Evolutionary conservation across 1,140 invertebrate genomes (phyloP).

Genomic region (Oreohelix idahoensis): DNA sequence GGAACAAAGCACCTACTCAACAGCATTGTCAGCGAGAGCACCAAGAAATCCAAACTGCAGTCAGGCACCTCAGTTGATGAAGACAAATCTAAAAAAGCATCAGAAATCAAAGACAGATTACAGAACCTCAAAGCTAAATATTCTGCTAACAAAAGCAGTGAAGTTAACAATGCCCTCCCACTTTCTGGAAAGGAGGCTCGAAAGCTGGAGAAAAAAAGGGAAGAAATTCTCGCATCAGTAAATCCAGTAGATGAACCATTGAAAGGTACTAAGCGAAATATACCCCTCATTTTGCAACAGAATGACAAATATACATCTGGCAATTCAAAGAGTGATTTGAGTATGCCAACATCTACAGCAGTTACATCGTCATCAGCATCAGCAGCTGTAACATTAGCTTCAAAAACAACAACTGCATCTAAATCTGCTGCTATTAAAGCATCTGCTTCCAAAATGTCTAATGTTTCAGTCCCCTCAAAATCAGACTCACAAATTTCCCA

Average conservation of each 20-base stretch:
- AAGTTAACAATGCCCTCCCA: not conserved
- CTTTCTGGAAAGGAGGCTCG: slow-evolving; percentile 36
- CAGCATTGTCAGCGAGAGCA: slow-evolving; percentile 1
- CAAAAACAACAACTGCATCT: not conserved
- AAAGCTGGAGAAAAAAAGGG: slow-evolving; percentile 32
- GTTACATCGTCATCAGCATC: not conserved
- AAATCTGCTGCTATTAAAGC: not conserved
- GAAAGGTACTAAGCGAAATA: slow-evolving; percentile 4
- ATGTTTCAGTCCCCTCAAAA: not conserved
- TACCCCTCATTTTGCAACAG: slow-evolving; percentile 35
- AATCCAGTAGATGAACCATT: not conserved
- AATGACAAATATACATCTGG: not conserved
- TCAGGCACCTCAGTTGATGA: not conserved
- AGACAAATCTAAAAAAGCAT: not conserved
- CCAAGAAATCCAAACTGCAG: slow-evolving; percentile 33
- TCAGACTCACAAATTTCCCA: not conserved
- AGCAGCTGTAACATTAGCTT: not conserved
- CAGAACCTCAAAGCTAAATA: slow-evolving; percentile 20
- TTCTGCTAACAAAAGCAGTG: not conserved
- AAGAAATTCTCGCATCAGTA: slow-evolving; percentile 9
- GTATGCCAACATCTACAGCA: too few species aligned
- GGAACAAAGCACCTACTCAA: slow-evolving; percentile 18
- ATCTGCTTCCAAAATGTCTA: not conserved
- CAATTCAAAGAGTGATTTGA: not conserved
- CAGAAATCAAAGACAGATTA: slow-evolving; percentile 19